These are phyloP conservation scores for Ischnura elegans DNA, from an alignment of 2,888 invertebrate species.

Conservation along the genomic window DNA sequence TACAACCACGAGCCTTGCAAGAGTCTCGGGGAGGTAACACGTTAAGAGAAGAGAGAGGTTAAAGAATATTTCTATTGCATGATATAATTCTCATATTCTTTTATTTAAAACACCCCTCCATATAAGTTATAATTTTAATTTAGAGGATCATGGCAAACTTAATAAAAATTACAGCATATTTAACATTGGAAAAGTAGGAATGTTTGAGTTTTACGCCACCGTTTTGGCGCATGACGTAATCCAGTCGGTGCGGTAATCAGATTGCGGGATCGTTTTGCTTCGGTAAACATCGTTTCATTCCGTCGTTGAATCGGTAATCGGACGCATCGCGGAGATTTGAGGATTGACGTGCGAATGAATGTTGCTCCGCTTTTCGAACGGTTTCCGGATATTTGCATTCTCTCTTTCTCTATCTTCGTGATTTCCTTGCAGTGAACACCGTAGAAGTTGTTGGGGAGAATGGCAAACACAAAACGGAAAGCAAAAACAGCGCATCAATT, in stretches of 20 bases:
- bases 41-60: not conserved
- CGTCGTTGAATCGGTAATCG: not conserved
- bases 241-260: not conserved
- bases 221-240: not conserved
- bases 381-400: not conserved
- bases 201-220: not conserved
- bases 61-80: too few species aligned
- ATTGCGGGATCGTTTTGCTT: not conserved
- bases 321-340: not conserved
- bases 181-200: not conserved
- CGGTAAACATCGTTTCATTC: not conserved
- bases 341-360: too few species aligned
- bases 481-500: too few species aligned
- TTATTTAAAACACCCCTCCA: not conserved
- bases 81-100: not conserved
- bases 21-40: too few species aligned
- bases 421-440: not conserved
- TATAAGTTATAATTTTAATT: too few species aligned
- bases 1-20: not conserved
- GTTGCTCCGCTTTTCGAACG: not conserved
- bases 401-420: too few species aligned
- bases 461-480: not conserved
- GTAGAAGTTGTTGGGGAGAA: not conserved
- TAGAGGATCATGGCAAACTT: not conserved
- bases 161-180: not conserved